phyloP scores from a whole-genome alignment of 2,113 vertebrate species.

The Plecturocebus donacophilus region DNA sequence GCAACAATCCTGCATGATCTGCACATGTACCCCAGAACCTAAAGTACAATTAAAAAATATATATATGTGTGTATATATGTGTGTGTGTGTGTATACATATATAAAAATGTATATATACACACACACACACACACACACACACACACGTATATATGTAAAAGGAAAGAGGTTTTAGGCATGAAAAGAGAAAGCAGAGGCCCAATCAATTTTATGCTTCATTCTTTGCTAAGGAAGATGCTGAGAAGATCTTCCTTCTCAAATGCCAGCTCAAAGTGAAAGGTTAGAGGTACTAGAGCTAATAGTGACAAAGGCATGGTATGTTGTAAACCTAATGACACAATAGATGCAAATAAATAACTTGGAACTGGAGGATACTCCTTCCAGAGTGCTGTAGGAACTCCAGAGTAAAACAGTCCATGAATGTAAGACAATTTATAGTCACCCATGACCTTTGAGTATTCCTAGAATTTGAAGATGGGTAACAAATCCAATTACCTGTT shows the following conservation, averaged over 20 bases:
- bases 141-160: too few species aligned
- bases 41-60: too few species aligned
- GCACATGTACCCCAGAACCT: too few species aligned
- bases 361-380: neutral
- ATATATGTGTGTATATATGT: too few species aligned
- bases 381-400: neutral
- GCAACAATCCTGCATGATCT: too few species aligned
- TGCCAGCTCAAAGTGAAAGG: slow-evolving; percentile 62
- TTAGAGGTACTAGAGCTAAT: slow-evolving; percentile 58
- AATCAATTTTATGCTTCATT: slow-evolving; percentile 26
- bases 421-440: neutral
- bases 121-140: too few species aligned
- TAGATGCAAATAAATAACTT: slow-evolving; percentile 61
- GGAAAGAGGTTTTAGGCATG: neutral
- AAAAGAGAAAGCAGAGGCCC: neutral
- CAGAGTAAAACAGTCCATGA: neutral
- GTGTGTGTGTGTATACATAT: too few species aligned
- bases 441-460: neutral
- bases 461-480: neutral
- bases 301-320: slow-evolving; percentile 46
- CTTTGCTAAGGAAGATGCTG: slow-evolving; percentile 49
- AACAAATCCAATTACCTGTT: neutral
- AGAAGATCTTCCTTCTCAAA: slow-evolving; percentile 37
- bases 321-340: slow-evolving; percentile 64
- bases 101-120: too few species aligned